Percentiles rank a stretch among this genome's conserved stretches.
Evolutionary conservation across 2,888 invertebrate species (phyloP).

Genomic region (Heliconius cydno): DNA sequence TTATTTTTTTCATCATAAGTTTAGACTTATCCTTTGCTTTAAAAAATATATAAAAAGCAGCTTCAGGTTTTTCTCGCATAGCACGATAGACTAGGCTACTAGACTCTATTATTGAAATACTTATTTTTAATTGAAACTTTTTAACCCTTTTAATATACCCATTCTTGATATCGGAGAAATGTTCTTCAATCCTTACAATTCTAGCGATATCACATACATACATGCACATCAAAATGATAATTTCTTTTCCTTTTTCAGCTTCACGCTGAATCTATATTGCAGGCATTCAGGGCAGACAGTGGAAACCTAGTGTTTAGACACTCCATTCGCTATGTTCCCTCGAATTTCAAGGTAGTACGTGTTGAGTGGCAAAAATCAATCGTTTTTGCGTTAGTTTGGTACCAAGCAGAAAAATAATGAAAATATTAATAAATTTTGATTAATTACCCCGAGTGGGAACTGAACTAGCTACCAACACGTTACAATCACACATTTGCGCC

Average conservation of each 20-base stretch:
- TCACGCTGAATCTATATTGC: too few relatives aligned
- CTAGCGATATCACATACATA: too few relatives aligned
- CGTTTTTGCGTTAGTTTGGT: not conserved
- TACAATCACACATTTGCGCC: too few relatives aligned
- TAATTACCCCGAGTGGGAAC: not conserved
- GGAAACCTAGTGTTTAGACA: not conserved
- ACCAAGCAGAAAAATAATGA: not conserved
- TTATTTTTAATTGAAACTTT: too few relatives aligned
- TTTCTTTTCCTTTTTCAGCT: too few relatives aligned
- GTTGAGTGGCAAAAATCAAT: not conserved
- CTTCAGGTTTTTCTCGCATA: not conserved
- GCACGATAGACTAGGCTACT: too few relatives aligned
- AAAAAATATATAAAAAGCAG: not conserved
- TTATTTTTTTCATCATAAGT: constrained; percentile 40
- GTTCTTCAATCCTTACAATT: too few relatives aligned
- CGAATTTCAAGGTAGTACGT: not conserved
- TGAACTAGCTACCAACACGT: too few relatives aligned
- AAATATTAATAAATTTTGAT: not conserved
- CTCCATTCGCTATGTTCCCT: not conserved
- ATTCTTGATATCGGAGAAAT: too few relatives aligned
- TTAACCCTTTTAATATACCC: too few relatives aligned
- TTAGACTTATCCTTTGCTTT: not conserved
- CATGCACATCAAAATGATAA: too few relatives aligned
- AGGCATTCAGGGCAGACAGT: not conserved
- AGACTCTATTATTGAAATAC: too few relatives aligned